Conservation (phyloP, 2,888 invertebrate genomes). For the Andrena fulva region DNA sequence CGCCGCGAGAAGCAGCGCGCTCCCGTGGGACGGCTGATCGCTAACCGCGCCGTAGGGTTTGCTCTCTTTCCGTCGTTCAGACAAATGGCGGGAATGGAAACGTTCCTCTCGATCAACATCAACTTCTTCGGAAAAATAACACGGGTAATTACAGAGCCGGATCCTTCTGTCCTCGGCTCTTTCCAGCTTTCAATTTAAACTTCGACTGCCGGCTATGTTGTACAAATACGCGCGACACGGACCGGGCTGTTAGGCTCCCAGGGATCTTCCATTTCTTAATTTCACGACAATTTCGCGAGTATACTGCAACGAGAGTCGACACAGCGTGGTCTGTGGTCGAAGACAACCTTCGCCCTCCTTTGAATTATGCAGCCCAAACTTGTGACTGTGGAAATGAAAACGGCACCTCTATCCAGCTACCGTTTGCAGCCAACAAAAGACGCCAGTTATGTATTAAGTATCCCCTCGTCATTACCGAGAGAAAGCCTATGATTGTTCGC, state of each 20-base stretch:
- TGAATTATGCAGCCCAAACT: neutral
- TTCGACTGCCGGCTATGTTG: neutral
- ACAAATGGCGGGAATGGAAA: conserved; percentile 60
- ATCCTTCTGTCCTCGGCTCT: conserved; percentile 15
- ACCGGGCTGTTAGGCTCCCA: neutral
- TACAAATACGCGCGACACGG: neutral
- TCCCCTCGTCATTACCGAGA: conserved; percentile 31
- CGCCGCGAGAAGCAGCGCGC: conserved; percentile 33
- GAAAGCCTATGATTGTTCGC: conserved; percentile 54
- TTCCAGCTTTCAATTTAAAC: conserved; percentile 8
- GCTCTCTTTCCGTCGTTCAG: conserved; percentile 45
- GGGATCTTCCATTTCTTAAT: conserved; percentile 10
- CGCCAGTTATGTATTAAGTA: conserved; percentile 19
- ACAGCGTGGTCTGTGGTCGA: neutral
- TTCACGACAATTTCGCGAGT: neutral
- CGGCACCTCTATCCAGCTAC: conserved; percentile 18
- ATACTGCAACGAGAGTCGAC: neutral
- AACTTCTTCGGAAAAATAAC: conserved; percentile 67
- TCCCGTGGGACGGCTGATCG: conserved; percentile 46
- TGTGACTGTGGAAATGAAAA: neutral
- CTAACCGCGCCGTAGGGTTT: conserved; percentile 48
- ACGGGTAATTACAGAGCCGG: conserved; percentile 66
- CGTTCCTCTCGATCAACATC: conserved; percentile 68
- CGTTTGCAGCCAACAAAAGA: neutral
- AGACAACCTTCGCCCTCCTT: neutral